Base-by-base conservation (phyloP, 2,797 vertebrate genomes). In the Echeneis naucrates region DNA sequence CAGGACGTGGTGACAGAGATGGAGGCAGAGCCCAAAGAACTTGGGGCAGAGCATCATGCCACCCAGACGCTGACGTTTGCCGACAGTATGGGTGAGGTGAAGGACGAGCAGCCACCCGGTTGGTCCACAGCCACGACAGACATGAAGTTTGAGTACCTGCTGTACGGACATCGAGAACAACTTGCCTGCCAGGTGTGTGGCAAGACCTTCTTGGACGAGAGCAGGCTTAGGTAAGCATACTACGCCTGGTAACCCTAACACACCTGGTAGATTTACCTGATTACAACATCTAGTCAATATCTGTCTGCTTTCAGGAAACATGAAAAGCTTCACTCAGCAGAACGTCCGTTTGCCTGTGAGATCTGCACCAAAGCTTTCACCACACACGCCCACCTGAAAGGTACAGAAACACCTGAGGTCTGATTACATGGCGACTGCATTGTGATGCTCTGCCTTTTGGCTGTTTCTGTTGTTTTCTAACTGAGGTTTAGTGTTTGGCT, bases 81-180 rank as follows among this genome's bases (percentile, higher is more conserved):
- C 71, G 92, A 98, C 33, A 96, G 96, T 48, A 98, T 99, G 81
- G 96, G 96, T 6, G 98, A 97, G 77, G 97, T 99, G 55, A 99
- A 99, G 67, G 97, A 99, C 3, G 97, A 98, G 69, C 97, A 98
- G 91, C 94, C 96, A 0, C 96, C 96, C 0, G 95, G 95, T 27
- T 99, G 98, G 98, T 96, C 96, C 0, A 87, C 92, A 0, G 88
- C 97, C 0, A 83, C 97, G 0, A 91, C 96, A 0, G 97, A 99
- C 89, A 98, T 99, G 97, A 99, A 99, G 89, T 98, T 99, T 75
- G 98, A 99, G 38, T 99, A 99, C 70, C 88, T 99, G 62, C 94
- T 99, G 30, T 99, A 99, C 0, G 98, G 98, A 53, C 96, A 97
- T 68, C 91, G 98, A 56, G 98, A 99, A 52, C 96, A 97, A 65